phyloP scores from a whole-genome alignment of 2,113 vertebrate genomes.

The Herpailurus yagouaroundi region DNA sequence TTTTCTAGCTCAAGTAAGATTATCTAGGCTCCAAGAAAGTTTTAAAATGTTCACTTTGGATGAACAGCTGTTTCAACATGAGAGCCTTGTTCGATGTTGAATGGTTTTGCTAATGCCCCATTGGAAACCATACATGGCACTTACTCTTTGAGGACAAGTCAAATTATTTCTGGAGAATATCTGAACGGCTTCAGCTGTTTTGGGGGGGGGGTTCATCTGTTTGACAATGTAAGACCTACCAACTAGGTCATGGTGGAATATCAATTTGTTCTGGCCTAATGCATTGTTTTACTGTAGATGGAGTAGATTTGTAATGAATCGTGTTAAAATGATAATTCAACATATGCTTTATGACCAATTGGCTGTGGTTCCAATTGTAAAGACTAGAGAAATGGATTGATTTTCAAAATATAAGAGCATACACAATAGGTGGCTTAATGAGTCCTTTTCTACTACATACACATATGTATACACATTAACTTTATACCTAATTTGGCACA shows the following conservation, averaged over 20 bases:
- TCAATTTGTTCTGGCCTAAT: slow-evolving; percentile 42
- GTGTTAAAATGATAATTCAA: slow-evolving; percentile 42
- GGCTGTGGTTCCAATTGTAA: slow-evolving; percentile 46
- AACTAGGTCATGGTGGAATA: background rate
- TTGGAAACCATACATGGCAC: slow-evolving; percentile 63
- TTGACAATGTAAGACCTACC: background rate
- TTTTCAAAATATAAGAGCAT: slow-evolving; percentile 24
- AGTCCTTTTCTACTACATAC: background rate
- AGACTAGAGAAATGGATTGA: slow-evolving; percentile 11
- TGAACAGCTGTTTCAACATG: slow-evolving; percentile 80
- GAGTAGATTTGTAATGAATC: slow-evolving; percentile 62
- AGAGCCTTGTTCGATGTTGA: slow-evolving; percentile 79
- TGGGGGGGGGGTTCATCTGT: background rate
- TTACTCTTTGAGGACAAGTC: slow-evolving; percentile 57
- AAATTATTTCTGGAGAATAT: slow-evolving; percentile 68
- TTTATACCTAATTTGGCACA: background rate
- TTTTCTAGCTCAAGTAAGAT: slow-evolving; percentile 80
- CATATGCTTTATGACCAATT: slow-evolving; percentile 56
- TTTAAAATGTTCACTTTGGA: slow-evolving; percentile 74
- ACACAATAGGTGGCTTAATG: background rate
- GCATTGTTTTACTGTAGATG: slow-evolving; percentile 53
- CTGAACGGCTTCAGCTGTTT: background rate
- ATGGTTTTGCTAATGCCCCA: slow-evolving; percentile 59
- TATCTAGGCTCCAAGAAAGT: slow-evolving; percentile 77
- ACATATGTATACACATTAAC: background rate